Evolutionary conservation across 92 coral and sea anemone species (phyloP), one percentile per base, ranked within the genome.

Genomic region (Scolanthus callimorphus): DNA sequence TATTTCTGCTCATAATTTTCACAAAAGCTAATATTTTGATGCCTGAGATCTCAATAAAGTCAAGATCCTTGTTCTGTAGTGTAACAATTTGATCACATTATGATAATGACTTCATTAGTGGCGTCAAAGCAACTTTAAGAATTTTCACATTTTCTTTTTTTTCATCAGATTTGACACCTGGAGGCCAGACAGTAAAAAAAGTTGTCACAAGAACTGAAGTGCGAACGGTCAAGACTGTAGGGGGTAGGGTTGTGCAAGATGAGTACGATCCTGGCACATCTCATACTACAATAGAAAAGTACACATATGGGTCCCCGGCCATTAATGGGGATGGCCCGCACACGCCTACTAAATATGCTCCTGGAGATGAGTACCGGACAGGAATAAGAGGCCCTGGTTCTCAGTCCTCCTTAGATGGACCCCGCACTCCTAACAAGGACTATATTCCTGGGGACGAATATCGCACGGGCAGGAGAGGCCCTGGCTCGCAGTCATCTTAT

Each of bases 211-310:
- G 82, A 25, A 79, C 89, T 43, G 85, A 85, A 68, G 81, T 80
- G 13, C 73, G 86, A 11, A 80, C 83, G 3, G 62, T 88, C 29
- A 76, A 71, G 47, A 84, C 98, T 17, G 68, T 78, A 15, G 91
- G 86, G 60, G 98, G 98, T 37, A 81, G 76, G 69, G 78, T 85
- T 28, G 68, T 88, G 10, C 80, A 88, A 51, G 98, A 92, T 45
- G 60, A 59, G 0, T 87, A 69, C 61, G 90, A 80, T 17, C 86
- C 88, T 31, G 90, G 89, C 27, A 82, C 77, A 4, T 41, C 82
- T 12, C 90, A 77, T 25, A 78, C 86, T 0, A 76, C 74, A 0
- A 61, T 85, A 0, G 95, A 86, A 30, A 72, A 82, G 27, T 74
- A 59, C 48, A 64, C 65, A 0, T 57, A 60, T 21, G 83, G 69